A percentile compares a stretch with the other conserved stretches of the same genome.
Evolutionary conservation across 2,113 vertebrate genomes (phyloP).

Genomic region (Hystrix cristata): DNA sequence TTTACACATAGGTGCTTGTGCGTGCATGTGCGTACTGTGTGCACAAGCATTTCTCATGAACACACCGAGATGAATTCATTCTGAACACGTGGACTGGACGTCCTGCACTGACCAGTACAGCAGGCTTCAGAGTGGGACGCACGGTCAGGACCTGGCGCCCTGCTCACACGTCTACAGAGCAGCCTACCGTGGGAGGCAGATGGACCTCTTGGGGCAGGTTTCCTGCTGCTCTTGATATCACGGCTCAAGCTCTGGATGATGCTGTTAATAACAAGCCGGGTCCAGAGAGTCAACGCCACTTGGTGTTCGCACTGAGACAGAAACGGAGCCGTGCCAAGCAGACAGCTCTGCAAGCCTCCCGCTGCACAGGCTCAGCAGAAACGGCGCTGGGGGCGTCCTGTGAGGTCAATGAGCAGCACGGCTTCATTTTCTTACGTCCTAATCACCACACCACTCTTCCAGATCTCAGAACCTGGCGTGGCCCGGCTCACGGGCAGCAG

Average conservation of each 20-base stretch:
- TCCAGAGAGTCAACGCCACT: not conserved
- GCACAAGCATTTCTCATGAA: not conserved
- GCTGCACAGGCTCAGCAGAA: conserved; percentile 50
- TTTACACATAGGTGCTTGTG: not conserved
- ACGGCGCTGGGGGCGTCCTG: not conserved
- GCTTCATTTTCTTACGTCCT: conserved; percentile 16
- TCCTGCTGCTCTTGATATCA: not conserved
- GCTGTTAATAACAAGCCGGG: conserved; percentile 25
- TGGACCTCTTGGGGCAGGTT: not conserved
- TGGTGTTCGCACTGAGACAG: conserved; percentile 47
- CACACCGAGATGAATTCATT: not conserved
- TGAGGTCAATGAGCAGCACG: conserved; percentile 12
- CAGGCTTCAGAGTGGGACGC: not conserved
- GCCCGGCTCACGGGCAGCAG: not conserved
- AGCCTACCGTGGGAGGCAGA: not conserved
- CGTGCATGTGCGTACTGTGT: not conserved
- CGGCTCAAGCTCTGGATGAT: not conserved
- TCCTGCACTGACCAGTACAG: not conserved
- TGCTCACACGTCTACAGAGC: not conserved
- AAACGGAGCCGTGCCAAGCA: conserved; percentile 26
- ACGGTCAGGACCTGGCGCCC: not conserved
- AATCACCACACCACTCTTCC: not conserved
- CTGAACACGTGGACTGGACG: not conserved
- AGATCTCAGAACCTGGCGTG: not conserved
- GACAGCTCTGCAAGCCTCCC: conserved; percentile 25